Percentiles rank a stretch among this genome's conserved stretches.
Evolutionary conservation across 30 jellyfish, hydroid and myxozoan species (phyloP).

Genomic region (Aurelia aurita): DNA sequence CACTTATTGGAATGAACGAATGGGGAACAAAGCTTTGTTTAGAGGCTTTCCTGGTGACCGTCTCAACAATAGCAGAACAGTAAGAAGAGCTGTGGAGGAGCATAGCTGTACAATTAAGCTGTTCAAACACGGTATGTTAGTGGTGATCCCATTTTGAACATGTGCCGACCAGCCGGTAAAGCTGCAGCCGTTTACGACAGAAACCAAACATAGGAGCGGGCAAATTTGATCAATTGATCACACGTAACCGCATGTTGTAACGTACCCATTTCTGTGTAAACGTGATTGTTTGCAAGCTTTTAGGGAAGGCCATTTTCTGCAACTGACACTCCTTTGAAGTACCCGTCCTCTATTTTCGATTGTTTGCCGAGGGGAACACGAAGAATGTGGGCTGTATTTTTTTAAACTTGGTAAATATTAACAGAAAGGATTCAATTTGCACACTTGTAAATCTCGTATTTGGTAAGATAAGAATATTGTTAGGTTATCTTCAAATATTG

Average conservation of each 20-base stretch:
- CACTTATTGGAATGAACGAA: no score
- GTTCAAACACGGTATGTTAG: no score
- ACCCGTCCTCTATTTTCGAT: conserved; percentile 30
- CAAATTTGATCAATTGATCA: neutral
- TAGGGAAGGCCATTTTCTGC: neutral
- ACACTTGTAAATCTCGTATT: conserved; percentile 59
- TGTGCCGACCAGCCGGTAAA: neutral
- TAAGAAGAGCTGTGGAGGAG: no score
- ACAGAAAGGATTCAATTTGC: conserved; percentile 56
- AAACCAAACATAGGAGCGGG: neutral
- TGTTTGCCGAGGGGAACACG: conserved; percentile 49
- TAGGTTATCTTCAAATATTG: conserved; percentile 28
- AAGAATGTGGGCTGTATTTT: conserved; percentile 25
- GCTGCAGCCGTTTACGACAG: conserved; percentile 9
- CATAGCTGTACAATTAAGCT: no score
- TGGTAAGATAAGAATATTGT: conserved; percentile 8
- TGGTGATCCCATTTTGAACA: neutral
- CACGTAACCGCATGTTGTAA: neutral
- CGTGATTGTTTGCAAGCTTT: conserved; percentile 40
- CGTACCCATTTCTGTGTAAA: conserved; percentile 2
- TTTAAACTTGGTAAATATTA: conserved; percentile 47
- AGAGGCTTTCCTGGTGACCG: no score
- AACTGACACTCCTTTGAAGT: conserved; percentile 21
- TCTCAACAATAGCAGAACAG: no score
- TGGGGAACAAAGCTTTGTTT: no score